Evolutionary conservation across 92 coral and sea anemone genomes (phyloP), one percentile per base, ranked within the genome.

Genomic region (Siderastrea siderea): DNA sequence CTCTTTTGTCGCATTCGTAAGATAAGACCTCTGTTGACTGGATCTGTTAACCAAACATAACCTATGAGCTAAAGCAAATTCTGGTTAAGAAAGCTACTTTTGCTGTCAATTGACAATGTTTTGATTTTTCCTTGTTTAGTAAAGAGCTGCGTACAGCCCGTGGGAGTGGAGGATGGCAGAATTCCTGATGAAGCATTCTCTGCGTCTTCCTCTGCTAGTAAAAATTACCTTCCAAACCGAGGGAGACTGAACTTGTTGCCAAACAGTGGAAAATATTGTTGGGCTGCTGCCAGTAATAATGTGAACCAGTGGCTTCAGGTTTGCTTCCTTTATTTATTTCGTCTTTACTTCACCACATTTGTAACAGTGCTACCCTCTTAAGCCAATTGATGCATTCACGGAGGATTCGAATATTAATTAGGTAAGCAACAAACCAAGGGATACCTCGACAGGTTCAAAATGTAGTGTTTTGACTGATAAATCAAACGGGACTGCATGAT

Each of bases 291-390:
- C 6, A 1, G 62, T 12, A 60, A 78, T 50, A 17, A 64, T 78
- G 59, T 1, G n/a, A 64, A 60, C n/a, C 83, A 78, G 11, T 78
- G 71, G 83, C 72, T 78, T 46, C 71, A 78, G 65, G 80, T 75
- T 38, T 54, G 67, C 10, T 6, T 1, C 16, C 16, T 3, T 19
- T 16, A 2, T 5, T 60, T 14, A 14, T 57, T 57, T 14, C 61
- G 13, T 57, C 0, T 2, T 57, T 8, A 57, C 61, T 5, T 9
- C 4, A 57, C 61, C 61, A 57, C 11, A 0, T 57, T 8, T 9
- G 61, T 9, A 57, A 14, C 13, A 8, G 61, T 8, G 13, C 7
- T 57, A 9, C 2, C 13, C 13, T 57, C 61, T 57, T 0, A 57
- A 8, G 61, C 0, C 38, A 26, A 26, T 26, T 26, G 38, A 26